Evolutionary conservation across 2,888 invertebrate genomes (phyloP).

Genomic region (Mimachlamys varia): DNA sequence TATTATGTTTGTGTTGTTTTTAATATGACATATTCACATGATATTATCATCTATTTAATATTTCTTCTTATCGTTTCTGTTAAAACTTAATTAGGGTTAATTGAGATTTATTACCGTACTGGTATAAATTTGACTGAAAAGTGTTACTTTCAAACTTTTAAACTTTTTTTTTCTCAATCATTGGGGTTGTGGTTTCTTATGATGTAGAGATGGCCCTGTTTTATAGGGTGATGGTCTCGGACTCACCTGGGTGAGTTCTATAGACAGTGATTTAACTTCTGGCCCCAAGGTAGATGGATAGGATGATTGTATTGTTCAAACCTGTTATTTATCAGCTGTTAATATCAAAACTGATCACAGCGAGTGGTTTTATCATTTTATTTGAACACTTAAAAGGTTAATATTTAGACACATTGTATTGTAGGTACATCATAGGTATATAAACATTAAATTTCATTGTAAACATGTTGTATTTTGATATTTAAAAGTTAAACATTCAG

Average conservation of each 20-base stretch:
- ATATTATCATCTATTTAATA: background rate
- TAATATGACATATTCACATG: background rate
- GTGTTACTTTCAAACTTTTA: background rate
- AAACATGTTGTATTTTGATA: too few relatives aligned
- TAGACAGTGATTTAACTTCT: background rate
- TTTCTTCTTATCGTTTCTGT: background rate
- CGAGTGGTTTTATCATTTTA: too few relatives aligned
- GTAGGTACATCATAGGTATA: too few relatives aligned
- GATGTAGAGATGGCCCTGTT: background rate
- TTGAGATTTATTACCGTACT: background rate
- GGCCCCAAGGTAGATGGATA: background rate
- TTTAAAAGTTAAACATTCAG: too few relatives aligned
- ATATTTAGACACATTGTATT: too few relatives aligned
- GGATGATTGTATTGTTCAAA: background rate
- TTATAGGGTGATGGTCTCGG: background rate
- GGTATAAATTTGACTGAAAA: background rate
- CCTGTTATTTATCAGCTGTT: background rate
- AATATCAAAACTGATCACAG: background rate
- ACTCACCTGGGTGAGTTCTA: background rate
- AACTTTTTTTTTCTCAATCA: background rate
- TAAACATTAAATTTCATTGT: too few relatives aligned
- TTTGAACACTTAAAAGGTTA: too few relatives aligned
- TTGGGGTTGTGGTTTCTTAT: background rate
- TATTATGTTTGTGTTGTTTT: background rate
- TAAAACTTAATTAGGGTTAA: background rate